Conservation (phyloP, 2,888 invertebrate genomes). For the Ophonus ardosiacus region DNA sequence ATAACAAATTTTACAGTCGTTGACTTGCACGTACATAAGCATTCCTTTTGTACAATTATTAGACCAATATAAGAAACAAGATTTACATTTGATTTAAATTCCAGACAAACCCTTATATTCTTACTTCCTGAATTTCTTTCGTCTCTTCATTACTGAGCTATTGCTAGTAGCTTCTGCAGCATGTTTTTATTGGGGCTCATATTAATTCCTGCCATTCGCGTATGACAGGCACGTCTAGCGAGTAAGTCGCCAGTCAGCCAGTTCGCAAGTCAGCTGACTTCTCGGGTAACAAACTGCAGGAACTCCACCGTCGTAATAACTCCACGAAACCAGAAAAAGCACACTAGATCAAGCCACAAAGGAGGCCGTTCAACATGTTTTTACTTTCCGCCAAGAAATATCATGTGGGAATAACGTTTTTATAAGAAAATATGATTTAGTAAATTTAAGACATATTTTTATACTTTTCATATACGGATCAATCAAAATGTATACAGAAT, state of each 20-base stretch:
- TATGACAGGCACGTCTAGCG: constrained; percentile 68
- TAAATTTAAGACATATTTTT: no score
- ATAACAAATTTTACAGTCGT: no score
- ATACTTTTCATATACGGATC: no score
- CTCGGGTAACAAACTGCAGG: constrained; percentile 67
- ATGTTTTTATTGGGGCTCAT: neutral
- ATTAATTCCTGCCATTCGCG: constrained; percentile 63
- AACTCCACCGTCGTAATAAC: constrained; percentile 36
- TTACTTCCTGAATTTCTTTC: neutral
- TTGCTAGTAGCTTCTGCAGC: neutral
- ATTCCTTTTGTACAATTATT: no score
- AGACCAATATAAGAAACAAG: no score
- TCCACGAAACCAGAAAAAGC: neutral
- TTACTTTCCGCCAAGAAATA: constrained; percentile 23
- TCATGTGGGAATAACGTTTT: no score
- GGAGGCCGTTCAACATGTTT: constrained; percentile 36
- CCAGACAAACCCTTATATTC: neutral
- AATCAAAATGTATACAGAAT: no score
- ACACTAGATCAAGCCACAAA: neutral
- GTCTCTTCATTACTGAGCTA: neutral
- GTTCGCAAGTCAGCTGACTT: constrained; percentile 66
- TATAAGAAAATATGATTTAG: no score
- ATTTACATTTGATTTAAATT: no score
- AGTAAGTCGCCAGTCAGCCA: constrained; percentile 29
- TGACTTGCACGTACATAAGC: no score